Evolutionary conservation across 2,888 invertebrate species (phyloP), one percentile per base, ranked within the genome.

Genomic region (Melangyna quadrimaculata): DNA sequence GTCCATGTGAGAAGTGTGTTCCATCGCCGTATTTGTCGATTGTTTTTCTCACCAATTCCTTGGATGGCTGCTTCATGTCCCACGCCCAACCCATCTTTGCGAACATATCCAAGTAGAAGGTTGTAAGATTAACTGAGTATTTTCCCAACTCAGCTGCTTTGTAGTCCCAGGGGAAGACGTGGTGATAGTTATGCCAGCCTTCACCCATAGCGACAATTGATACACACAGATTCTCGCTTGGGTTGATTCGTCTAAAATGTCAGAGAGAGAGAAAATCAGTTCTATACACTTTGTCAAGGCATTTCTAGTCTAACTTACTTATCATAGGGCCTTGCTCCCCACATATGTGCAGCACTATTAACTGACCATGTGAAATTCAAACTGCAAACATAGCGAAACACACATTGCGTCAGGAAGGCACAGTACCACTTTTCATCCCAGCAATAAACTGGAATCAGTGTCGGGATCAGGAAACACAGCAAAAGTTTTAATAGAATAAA

Each of bases 141-240:
- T 91, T 92, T 14, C 96, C 96, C n/a, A 97, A 93, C 91, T 98
- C 98, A 7, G 97, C 95, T 29, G 98, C 96, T 89, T 97, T 96
- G 94, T 98, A 98, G 91, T 98, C 98, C 95, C 97, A 97, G 0
- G 98, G 98, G 92, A 98, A 98, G 0, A 96, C 95, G 92, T 98
- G 98, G 91, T 98, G 98, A 92, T 97, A 98, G 92, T 98, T 98
- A 93, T 98, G 98, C 96, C 97, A 98, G 5, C 98, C 98, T 91
- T 97, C 97, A 0, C 97, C 97, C 92, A 96, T 93, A 0, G 96
- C 95, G 24, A 95, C 89, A 0, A 96, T 89, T 0, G 97, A 94
- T 0, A 98, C 97, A 0, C 93, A 92, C 87, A 94, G 93, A 90
- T 96, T 97, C 92, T 98, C 95, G 0, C 94, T 93, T 0, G 98